Base-by-base conservation (phyloP, 2,888 invertebrate species). In the Nebria salina region DNA sequence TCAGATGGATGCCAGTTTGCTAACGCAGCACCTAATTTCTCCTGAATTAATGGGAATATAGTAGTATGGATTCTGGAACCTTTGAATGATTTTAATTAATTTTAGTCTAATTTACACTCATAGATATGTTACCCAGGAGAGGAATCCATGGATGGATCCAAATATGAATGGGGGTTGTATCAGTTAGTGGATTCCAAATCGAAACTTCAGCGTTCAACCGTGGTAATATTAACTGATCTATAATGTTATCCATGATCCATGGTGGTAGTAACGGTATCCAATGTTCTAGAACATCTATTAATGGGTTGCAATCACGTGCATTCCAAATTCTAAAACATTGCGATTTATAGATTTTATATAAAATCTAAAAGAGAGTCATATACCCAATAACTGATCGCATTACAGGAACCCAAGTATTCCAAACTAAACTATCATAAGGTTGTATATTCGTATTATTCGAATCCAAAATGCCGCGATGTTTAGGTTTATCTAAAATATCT, bases 111-210 rank as follows among this genome's bases (percentile, higher is more conserved):
- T 7, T 25, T 65, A 13, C 11, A 66, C 25, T 7, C 8, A 11
- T 66, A n/a, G 1, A 34, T 70, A 4, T 70, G 86, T 87, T 89
- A 91, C 96, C 95, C 87, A 98, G 92, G 7, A 96, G 89, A 0
- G 95, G 94, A 82, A 98, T 93, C 99, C 99, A 99, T 0, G 99
- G 99, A 88, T 98, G 94, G 82, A 98, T 94, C 99, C 99, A 99
- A 4, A 95, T 93, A 88, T 99, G 98, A 84, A 99, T 95, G 13
- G 99, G 99, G 83, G 97, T 93, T 0, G 96, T 96, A 88, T 99
- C 99, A 0, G 95, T 95, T 1, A 98, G 91, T 0, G 99, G 99
- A 90, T 99, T 97, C 99, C 99, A 99, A 77, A 92, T 92, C 72
- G 95, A 93, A 0, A 97, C 97, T 84, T 95, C 97, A 0, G 91